Conservation (phyloP, 2,797 vertebrate genomes). For the Lepilemur septentrionalis region DNA sequence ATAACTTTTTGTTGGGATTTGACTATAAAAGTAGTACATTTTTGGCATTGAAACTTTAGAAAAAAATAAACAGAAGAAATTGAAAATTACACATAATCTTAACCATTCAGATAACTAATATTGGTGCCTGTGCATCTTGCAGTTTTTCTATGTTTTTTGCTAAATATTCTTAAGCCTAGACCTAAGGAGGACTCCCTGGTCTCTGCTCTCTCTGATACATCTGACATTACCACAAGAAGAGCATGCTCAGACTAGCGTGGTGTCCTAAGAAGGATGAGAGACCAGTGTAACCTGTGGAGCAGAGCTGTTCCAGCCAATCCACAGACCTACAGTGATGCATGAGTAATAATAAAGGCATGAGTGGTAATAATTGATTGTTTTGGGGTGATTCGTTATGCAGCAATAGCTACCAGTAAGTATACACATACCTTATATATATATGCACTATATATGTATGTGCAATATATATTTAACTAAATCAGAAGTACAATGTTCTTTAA, state of each 20-base stretch:
- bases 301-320: neutral
- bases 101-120: neutral
- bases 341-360: neutral
- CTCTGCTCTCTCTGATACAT: neutral
- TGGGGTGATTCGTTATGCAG: neutral
- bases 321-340: neutral
- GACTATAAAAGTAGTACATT: neutral
- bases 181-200: neutral
- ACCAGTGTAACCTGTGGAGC: accelerated
- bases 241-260: neutral
- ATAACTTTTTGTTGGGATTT: neutral
- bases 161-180: neutral
- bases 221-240: neutral
- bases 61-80: neutral
- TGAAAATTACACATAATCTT: neutral
- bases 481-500: neutral
- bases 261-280: neutral
- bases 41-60: neutral
- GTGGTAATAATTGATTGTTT: neutral
- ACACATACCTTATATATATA: neutral
- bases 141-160: neutral
- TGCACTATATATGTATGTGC: neutral
- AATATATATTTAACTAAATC: neutral
- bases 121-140: neutral
- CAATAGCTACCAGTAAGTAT: neutral